phyloP scores from a whole-genome alignment of 2,888 invertebrate species.

The Eretmocerus hayati region DNA sequence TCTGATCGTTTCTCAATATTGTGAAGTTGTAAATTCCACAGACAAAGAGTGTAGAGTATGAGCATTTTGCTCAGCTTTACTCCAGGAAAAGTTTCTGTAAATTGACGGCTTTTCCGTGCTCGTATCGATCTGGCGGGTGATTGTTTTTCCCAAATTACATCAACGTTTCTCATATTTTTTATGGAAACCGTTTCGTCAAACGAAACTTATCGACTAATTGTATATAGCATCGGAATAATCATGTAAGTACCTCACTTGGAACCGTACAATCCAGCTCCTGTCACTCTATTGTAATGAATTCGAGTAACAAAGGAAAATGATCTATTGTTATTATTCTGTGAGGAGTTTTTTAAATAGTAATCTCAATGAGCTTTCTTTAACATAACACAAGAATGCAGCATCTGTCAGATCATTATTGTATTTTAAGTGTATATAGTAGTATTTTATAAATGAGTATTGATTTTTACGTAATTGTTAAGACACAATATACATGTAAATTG shows the following conservation, averaged over 20 bases:
- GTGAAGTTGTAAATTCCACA: neutral
- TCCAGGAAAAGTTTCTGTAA: conserved; percentile 1
- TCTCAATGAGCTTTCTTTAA: conserved; percentile 29
- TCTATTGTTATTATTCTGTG: too few relatives aligned
- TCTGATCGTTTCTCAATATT: conserved; percentile 31
- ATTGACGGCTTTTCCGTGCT: conserved; percentile 6
- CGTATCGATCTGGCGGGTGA: too few relatives aligned
- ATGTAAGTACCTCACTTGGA: neutral
- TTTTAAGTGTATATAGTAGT: conserved; percentile 43
- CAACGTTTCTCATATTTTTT: neutral
- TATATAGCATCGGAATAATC: conserved; percentile 11
- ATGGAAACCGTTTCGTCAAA: conserved; percentile 7
- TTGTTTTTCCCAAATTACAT: too few relatives aligned
- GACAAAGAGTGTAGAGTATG: neutral
- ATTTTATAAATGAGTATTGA: conserved; percentile 28
- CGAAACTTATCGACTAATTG: conserved; percentile 3
- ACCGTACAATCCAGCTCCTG: neutral
- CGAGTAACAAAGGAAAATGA: conserved; percentile 1
- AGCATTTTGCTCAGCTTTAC: neutral
- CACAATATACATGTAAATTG: conserved; percentile 32
- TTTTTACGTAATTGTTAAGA: conserved; percentile 32
- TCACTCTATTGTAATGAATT: neutral
- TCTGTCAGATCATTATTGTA: conserved; percentile 29
- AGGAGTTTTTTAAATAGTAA: conserved; percentile 28
- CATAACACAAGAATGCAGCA: conserved; percentile 23